phyloP scores from a whole-genome alignment of 2,797 vertebrate species.

The Smutsia temminckii region DNA sequence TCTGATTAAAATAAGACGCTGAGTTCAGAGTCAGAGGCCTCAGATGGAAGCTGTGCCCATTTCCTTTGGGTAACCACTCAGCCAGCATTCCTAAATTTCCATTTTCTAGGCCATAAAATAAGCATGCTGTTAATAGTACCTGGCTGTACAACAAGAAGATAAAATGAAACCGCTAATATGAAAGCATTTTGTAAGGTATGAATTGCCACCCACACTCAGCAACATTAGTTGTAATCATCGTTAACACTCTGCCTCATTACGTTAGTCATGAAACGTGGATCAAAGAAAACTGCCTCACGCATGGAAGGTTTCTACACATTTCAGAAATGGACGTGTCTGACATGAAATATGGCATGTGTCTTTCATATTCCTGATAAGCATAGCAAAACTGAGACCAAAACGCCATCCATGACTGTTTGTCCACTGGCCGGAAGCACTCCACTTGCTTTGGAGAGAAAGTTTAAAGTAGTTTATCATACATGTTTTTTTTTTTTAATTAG shows the following conservation, averaged over 20 bases:
- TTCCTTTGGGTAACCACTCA: neutral
- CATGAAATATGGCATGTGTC: neutral
- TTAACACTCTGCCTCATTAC: neutral
- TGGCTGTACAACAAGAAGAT: neutral
- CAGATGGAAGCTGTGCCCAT: neutral
- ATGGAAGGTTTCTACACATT: neutral
- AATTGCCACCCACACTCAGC: neutral
- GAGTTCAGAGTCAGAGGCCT: neutral
- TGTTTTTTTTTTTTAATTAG: constrained; percentile 17
- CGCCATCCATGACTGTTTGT: neutral
- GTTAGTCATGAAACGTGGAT: neutral
- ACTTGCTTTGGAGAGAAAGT: neutral
- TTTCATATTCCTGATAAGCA: neutral
- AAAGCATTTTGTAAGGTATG: neutral
- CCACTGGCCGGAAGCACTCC: neutral
- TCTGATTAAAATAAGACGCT: neutral
- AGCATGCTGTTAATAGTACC: neutral
- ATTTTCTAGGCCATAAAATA: neutral
- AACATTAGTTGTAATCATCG: neutral
- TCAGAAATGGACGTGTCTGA: neutral
- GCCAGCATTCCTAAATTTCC: neutral
- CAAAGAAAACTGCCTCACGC: neutral
- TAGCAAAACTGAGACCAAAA: neutral
- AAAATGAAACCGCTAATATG: neutral
- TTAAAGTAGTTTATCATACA: neutral